Evolutionary conservation across 2,797 vertebrate genomes (phyloP).

Genomic region (Muraenolepis orangiensis): DNA sequence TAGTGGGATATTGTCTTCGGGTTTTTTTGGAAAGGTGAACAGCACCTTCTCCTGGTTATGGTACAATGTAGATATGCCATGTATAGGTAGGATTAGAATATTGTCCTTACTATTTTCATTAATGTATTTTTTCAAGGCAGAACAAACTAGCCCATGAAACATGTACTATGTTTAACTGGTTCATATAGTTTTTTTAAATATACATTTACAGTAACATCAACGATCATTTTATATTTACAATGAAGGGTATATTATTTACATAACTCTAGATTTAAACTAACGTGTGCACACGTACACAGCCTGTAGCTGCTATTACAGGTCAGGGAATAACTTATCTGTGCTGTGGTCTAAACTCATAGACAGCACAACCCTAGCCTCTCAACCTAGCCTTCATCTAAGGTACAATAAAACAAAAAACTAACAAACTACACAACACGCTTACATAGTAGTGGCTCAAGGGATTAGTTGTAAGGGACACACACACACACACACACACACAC

Average conservation of each 20-base stretch:
- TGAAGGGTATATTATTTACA: no score
- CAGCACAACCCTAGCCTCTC: background rate
- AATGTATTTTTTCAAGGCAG: background rate
- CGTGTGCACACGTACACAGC: background rate
- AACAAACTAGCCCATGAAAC: background rate
- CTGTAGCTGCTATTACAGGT: background rate
- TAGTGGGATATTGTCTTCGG: slow-evolving; percentile 12
- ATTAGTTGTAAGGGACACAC: slow-evolving; percentile 4
- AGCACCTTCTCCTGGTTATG: background rate
- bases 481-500: slow-evolving; percentile 1
- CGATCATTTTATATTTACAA: no score
- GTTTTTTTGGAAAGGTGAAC: slow-evolving; percentile 55
- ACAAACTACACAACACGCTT: background rate
- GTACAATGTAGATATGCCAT: background rate
- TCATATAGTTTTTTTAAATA: background rate
- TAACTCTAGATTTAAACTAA: background rate
- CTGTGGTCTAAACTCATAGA: background rate
- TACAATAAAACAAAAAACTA: background rate
- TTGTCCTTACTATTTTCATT: background rate
- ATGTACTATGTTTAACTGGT: background rate
- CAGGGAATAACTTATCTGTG: background rate
- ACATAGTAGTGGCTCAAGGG: background rate
- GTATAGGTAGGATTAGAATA: background rate
- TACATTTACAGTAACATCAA: no score
- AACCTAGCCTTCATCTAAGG: background rate